Percentiles rank a stretch among this genome's conserved stretches.
These are phyloP conservation scores for Ormyrus pomaceus DNA, from an alignment of 2,888 invertebrate species.

Conservation along the genomic window DNA sequence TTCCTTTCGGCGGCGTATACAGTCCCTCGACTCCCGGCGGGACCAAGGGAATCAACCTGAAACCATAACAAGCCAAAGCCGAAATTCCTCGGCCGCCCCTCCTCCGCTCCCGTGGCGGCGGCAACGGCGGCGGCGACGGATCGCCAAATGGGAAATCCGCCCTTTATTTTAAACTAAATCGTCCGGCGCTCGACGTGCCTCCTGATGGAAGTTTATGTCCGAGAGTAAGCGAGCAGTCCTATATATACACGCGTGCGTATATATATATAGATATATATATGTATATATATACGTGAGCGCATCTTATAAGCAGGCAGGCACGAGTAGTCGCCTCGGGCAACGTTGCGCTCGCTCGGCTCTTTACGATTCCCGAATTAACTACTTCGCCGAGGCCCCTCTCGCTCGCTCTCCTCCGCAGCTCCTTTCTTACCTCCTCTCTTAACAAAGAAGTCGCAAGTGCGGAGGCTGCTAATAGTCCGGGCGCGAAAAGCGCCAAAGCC, in stretches of 20 bases:
- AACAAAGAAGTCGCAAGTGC: slow-evolving; percentile 19
- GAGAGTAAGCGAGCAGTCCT: not conserved
- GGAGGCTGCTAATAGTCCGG: not conserved
- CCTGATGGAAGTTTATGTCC: slow-evolving; percentile 63
- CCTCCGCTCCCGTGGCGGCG: not conserved
- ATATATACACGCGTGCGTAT: not conserved
- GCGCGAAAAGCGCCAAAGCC: not conserved
- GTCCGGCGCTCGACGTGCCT: slow-evolving; percentile 51
- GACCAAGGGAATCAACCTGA: slow-evolving; percentile 10
- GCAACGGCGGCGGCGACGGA: not conserved
- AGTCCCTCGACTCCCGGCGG: not conserved
- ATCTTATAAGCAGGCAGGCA: not conserved
- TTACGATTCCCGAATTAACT: slow-evolving; percentile 69
- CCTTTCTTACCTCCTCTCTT: slow-evolving; percentile 59
- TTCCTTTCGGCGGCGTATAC: slow-evolving; percentile 37
- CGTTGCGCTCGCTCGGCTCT: slow-evolving; percentile 53
- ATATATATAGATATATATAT: slow-evolving; percentile 44
- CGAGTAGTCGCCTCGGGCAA: slow-evolving; percentile 56
- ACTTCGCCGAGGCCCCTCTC: slow-evolving; percentile 56
- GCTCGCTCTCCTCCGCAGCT: slow-evolving; percentile 55
- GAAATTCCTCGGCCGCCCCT: slow-evolving; percentile 36
- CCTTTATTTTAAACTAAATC: slow-evolving; percentile 64
- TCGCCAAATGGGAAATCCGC: slow-evolving; percentile 53
- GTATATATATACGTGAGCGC: not conserved
- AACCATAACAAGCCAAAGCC: slow-evolving; percentile 40